phyloP scores from a whole-genome alignment of 2,888 invertebrate genomes.

The Drosophila austrosaltans region DNA sequence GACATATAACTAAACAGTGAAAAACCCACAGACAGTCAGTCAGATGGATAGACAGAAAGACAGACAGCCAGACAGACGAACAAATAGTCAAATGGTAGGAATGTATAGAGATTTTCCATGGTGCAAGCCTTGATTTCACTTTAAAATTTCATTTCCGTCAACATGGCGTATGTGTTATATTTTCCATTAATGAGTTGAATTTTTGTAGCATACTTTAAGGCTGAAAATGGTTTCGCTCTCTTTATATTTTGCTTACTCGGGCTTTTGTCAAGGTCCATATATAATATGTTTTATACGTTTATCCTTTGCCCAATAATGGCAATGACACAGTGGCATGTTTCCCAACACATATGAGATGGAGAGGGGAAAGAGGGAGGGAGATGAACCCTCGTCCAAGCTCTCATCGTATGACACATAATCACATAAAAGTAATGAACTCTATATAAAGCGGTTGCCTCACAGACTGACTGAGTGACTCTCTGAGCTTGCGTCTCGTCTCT shows the following conservation, averaged over 20 bases:
- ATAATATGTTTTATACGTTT: too few species aligned
- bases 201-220: neutral
- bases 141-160: constrained; percentile 23
- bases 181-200: neutral
- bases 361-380: neutral
- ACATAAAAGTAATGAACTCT: constrained; percentile 76
- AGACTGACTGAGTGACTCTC: constrained; percentile 28
- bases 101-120: constrained; percentile 56
- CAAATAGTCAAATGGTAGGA: neutral
- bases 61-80: neutral
- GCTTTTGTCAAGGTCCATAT: too few species aligned
- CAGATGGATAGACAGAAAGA: constrained; percentile 15
- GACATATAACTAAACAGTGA: constrained; percentile 43
- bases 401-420: constrained; percentile 65
- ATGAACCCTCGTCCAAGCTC: constrained; percentile 12
- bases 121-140: constrained; percentile 41
- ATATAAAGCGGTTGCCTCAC: constrained; percentile 60
- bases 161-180: neutral
- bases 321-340: constrained; percentile 61
- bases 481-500: constrained; percentile 35
- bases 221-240: too few species aligned
- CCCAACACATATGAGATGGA: neutral
- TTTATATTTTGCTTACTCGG: too few species aligned
- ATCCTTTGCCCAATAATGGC: constrained; percentile 51
- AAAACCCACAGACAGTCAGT: constrained; percentile 15